Conservation (phyloP, 2,797 vertebrate genomes). For the Halcyon smyrnensis region DNA sequence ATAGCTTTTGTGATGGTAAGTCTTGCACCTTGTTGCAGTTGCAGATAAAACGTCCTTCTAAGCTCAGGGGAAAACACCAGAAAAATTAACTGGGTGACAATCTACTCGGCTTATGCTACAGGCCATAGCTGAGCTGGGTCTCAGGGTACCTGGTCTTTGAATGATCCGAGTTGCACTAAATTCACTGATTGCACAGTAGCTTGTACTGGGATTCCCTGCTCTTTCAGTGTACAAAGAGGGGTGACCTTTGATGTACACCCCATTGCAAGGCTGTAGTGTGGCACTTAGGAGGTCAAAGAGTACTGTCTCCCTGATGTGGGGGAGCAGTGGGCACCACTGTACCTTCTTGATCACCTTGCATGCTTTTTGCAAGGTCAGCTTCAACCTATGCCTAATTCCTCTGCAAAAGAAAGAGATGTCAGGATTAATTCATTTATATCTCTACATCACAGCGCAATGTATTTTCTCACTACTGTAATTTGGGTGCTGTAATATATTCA, state of each 20-base stretch:
- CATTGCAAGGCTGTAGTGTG: background rate
- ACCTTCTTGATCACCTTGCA: conserved; percentile 17
- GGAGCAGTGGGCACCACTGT: background rate
- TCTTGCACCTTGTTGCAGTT: background rate
- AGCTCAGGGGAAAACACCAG: background rate
- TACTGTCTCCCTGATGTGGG: background rate
- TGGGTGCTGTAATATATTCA: conserved; percentile 6
- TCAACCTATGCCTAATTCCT: conserved; percentile 35
- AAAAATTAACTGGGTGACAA: background rate
- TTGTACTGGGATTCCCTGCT: background rate
- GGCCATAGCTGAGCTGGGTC: background rate
- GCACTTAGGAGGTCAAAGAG: background rate
- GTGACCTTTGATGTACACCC: background rate
- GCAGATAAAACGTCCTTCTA: background rate
- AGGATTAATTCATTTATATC: conserved; percentile 58
- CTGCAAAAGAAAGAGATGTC: conserved; percentile 44
- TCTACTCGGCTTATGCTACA: background rate
- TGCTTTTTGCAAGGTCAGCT: conserved; percentile 42
- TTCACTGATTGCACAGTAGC: background rate
- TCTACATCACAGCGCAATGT: conserved; percentile 30
- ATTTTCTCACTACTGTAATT: conserved; percentile 55
- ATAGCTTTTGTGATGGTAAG: background rate
- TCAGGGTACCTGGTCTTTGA: background rate
- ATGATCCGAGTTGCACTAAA: background rate
- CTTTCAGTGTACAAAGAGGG: background rate